Conservation (phyloP, 2,888 invertebrate genomes). For the Calameuta idolon region DNA sequence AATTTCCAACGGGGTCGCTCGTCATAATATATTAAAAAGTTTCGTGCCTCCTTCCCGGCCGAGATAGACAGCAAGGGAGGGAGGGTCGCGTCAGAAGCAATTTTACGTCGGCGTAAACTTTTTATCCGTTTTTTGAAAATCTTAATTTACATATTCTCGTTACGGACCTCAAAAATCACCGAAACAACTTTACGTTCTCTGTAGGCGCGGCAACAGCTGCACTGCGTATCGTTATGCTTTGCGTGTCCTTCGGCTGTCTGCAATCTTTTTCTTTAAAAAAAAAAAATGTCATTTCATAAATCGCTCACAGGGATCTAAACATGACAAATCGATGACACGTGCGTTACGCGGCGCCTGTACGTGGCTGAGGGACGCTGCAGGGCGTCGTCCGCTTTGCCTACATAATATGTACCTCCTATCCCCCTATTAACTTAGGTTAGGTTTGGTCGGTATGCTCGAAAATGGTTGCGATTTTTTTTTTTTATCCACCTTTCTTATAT, state of each 20-base stretch:
- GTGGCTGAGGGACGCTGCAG: neutral
- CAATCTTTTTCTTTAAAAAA: neutral
- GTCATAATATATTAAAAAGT: neutral
- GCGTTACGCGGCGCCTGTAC: neutral
- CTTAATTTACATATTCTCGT: neutral
- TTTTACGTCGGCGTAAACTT: no score
- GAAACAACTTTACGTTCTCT: neutral
- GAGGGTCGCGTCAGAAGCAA: neutral
- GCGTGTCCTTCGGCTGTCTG: neutral
- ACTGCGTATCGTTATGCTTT: neutral
- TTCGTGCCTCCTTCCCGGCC: neutral
- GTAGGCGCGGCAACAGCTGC: neutral
- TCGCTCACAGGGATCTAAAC: neutral
- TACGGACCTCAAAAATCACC: neutral
- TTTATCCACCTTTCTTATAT: neutral
- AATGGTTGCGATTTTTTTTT: neutral
- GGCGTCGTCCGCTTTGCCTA: neutral
- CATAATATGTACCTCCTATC: neutral
- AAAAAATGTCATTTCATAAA: neutral
- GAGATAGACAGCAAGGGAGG: neutral
- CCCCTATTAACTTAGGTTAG: neutral
- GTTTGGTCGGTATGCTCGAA: neutral
- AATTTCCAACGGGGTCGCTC: neutral
- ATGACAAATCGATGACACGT: neutral
- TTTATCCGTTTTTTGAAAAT: neutral